Base-by-base conservation (phyloP, 2,113 vertebrate species). In the Scortum barcoo region DNA sequence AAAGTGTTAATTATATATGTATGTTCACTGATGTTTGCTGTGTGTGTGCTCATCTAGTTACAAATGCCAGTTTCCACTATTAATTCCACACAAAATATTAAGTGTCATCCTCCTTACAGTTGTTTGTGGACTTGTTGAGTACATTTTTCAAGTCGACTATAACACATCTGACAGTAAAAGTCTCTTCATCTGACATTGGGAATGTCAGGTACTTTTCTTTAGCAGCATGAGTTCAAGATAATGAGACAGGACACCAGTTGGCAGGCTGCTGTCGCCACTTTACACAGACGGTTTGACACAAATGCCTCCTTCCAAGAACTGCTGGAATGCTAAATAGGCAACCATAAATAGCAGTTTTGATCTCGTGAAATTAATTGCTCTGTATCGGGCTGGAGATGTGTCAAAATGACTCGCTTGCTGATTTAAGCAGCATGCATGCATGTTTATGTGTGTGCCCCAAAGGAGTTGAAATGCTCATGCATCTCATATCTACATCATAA, bases 171-270 rank as follows among this genome's bases (percentile, higher is more conserved):
- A 26, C 68, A 72, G n/a, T 61, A 2, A 54, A 36, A 16, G 22
- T 74, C 36, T 51, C 57, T 71, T 84, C 38, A 56, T 40, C 42
- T 78, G 62, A 81, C 74, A 75, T 81, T 81, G 53, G 22, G 78
- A 36, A 50, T 50, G 48, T 81, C 78, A 72, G 30, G 28, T 54
- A 24, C 28, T 62, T 76, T 88, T 75, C 50, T 48, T 73, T 12
- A 51, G 30, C 60, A 38, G 65, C 50, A 24, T 3, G 44, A 76
- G 53, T 62, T 81, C 63, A 78, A 28, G n/a, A 85, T 83, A 87
- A 87, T 85, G 82, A 85, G 85, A 58, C 56, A 63, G 70, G 81
- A 81, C 77, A 72, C 73, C 46, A 46, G 69, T 72, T 72, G 58
- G 72, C 68, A 69, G 50, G 48, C 24, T 42, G 77, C 78, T 76